phyloP scores from a whole-genome alignment of 2,888 invertebrate genomes.

The Polydesmus complanatus region DNA sequence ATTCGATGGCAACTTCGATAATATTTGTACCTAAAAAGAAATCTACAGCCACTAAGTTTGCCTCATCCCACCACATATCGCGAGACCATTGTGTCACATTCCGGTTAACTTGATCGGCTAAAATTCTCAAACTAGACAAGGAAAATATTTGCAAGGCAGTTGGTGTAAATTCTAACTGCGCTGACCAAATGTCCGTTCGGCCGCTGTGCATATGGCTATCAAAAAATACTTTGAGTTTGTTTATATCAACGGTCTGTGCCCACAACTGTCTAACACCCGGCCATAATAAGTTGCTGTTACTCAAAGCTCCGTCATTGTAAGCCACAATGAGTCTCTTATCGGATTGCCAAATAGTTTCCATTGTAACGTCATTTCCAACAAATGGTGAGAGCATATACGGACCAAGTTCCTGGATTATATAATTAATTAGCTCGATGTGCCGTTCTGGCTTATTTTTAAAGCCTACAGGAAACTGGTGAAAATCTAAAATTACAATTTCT shows the following conservation, averaged over 20 bases:
- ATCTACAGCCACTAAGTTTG: constrained; percentile 40
- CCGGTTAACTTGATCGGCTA: constrained; percentile 52
- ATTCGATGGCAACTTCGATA: constrained; percentile 36
- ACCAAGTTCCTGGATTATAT: constrained; percentile 30
- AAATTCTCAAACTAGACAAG: constrained; percentile 42
- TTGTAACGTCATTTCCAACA: constrained; percentile 18
- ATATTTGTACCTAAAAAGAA: constrained; percentile 40
- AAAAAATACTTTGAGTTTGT: constrained; percentile 6
- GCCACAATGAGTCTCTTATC: constrained; percentile 20
- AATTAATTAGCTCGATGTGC: constrained; percentile 33
- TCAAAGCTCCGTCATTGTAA: constrained; percentile 16
- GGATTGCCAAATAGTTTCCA: constrained; percentile 19
- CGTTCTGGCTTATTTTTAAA: constrained; percentile 20
- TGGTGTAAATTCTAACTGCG: constrained; percentile 62
- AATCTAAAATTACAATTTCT: constrained; percentile 45
- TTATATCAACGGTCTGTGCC: constrained; percentile 28
- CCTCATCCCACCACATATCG: constrained; percentile 36
- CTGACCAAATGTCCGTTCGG: constrained; percentile 37
- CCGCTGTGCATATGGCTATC: constrained; percentile 8
- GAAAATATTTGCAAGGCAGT: constrained; percentile 42
- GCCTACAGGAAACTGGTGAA: constrained; percentile 46
- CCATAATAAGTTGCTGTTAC: constrained; percentile 13
- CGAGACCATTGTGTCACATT: constrained; percentile 52
- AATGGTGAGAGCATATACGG: constrained; percentile 28
- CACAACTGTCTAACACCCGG: constrained; percentile 18